A percentile compares a stretch with the other conserved stretches of the same genome.
phyloP scores from a whole-genome alignment of 2,797 vertebrate genomes.

The Chelon labrosus region DNA sequence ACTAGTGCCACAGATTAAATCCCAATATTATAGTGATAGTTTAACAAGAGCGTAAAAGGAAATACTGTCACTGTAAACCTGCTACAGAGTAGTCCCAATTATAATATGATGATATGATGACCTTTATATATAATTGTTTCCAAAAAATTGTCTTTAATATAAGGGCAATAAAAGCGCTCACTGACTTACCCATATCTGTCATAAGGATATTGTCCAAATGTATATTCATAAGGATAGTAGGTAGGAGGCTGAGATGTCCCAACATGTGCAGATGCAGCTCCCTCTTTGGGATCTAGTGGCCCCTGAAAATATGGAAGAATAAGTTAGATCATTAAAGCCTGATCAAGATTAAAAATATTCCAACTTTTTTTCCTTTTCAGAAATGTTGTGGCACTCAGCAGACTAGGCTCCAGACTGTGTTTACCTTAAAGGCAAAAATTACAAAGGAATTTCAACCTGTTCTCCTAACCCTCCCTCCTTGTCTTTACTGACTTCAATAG shows the following conservation, averaged over 20 bases:
- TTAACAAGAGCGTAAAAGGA: constrained; percentile 11
- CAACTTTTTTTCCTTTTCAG: not conserved
- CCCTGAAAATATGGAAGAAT: constrained; percentile 82
- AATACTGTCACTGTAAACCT: constrained; percentile 5
- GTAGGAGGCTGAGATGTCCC: constrained; percentile 87
- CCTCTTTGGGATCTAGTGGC: constrained; percentile 90
- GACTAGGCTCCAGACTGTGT: not conserved
- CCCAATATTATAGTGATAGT: constrained; percentile 4
- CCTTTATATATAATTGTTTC: not conserved
- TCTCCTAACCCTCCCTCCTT: not conserved
- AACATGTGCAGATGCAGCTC: constrained; percentile 85
- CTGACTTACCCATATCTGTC: constrained; percentile 90
- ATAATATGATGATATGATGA: not conserved
- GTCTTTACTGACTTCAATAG: not conserved
- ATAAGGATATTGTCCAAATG: constrained; percentile 93
- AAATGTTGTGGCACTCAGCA: not conserved
- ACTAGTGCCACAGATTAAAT: not conserved
- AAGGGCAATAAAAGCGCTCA: not conserved
- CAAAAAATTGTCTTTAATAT: not conserved
- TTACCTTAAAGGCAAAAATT: not conserved
- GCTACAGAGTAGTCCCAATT: not conserved
- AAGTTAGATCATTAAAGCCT: not conserved
- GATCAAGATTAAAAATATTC: not conserved
- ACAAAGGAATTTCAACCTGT: not conserved
- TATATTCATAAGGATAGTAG: constrained; percentile 94